Conservation (phyloP, 2,797 vertebrate species). For the Acropternis orthonyx region DNA sequence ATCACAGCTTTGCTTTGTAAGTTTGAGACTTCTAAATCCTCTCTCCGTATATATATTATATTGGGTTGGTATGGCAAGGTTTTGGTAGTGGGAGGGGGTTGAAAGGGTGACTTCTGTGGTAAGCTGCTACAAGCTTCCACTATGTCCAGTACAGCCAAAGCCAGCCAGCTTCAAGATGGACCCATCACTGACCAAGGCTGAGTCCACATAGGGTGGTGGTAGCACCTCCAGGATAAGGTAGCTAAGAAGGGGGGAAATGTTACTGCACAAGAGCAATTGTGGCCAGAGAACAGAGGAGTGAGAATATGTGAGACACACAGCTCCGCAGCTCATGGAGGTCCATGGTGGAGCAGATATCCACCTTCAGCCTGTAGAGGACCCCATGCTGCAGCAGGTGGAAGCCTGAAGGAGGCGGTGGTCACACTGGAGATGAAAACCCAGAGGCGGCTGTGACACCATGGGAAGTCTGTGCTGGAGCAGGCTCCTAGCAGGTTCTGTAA, state of each 20-base stretch:
- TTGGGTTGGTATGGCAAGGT: neutral
- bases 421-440: neutral
- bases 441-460: neutral
- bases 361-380: neutral
- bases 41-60: neutral
- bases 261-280: neutral
- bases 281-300: neutral
- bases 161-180: rapidly evolving
- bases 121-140: neutral
- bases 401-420: neutral
- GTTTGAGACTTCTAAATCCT: neutral
- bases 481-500: neutral
- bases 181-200: neutral
- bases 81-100: neutral
- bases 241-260: neutral
- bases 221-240: neutral
- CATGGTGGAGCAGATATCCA: neutral
- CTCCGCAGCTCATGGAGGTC: neutral
- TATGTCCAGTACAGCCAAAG: neutral
- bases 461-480: neutral
- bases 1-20: neutral
- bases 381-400: neutral
- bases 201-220: neutral
- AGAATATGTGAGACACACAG: neutral
- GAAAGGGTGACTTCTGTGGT: neutral